Base-by-base conservation (phyloP, 1,140 invertebrate species). In the Papilio polytes region DNA sequence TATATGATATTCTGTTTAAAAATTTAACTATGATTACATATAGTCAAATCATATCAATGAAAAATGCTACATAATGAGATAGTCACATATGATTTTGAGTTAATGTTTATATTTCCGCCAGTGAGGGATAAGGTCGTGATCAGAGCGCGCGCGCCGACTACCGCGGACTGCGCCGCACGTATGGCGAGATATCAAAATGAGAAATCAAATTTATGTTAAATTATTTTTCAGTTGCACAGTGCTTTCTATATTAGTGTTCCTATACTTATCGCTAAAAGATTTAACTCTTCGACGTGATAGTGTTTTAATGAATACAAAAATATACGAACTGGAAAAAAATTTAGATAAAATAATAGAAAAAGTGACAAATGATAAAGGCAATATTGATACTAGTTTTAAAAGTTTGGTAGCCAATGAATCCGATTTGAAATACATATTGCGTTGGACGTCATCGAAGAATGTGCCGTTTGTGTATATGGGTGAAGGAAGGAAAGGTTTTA, bases 381-480 rank as follows among this genome's bases (percentile, higher is more conserved):
- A 48, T 73, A 36, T 36, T 1, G 59, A 73, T 59, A 53, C 18
- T 3, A 80, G 48, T 41, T 56, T 53, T 46, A 80, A n/a, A 80
- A 46, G 78, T 15, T 15, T 36, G 20, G 56, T n/a, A 48, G 31
- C 63, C 51, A 66, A 81, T 26, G 73, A 74, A 76, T 36, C 26
- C 10, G 31, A 36, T 18, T 66, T 91, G n/a, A 93, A 93, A 82
- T 91, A 91, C 63, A 91, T 93, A 79, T 84, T 93, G 22, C 86
- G 83, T 74, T 94, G 91, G 91, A 93, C 91, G 12, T 87, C 85
- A 3, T 76, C 87, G 0, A 82, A 74, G 73, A 90, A 80, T 74
- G 84, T 89, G 6, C 90, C 91, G 3, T 90, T 91, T 76, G 84
- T 89, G 7, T 89, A 89, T 51, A 88, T 92, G 90, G 88, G 88